Evolutionary conservation across 1,140 invertebrate genomes (phyloP).

Genomic region (Meteorus sp.): DNA sequence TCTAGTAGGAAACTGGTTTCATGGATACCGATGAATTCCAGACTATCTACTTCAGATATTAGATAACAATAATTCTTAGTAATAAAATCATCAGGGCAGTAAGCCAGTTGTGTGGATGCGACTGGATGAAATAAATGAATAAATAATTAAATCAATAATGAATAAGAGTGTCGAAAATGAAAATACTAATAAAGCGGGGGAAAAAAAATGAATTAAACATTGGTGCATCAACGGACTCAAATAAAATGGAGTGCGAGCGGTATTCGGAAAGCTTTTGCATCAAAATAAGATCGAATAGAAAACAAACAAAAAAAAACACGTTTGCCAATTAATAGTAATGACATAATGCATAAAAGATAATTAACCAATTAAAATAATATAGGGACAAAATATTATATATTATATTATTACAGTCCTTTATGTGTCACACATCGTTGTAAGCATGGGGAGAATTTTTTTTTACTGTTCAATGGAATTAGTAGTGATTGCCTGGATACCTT

Average conservation of each 20-base stretch:
- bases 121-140: background rate
- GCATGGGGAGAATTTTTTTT: slow-evolving; percentile 41
- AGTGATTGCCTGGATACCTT: slow-evolving; percentile 26
- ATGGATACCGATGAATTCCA: slow-evolving; percentile 40
- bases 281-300: background rate
- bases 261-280: too few species aligned
- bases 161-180: background rate
- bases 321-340: slow-evolving; percentile 52
- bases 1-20: slow-evolving; percentile 28
- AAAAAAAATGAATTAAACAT: too few species aligned
- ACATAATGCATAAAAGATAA: slow-evolving; percentile 42
- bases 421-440: slow-evolving; percentile 46
- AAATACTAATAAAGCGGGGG: slow-evolving; percentile 35
- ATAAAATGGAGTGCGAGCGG: too few species aligned
- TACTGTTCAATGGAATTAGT: background rate
- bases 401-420: slow-evolving; percentile 40
- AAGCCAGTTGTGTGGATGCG: background rate
- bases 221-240: too few species aligned
- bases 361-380: slow-evolving; percentile 42
- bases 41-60: slow-evolving; percentile 43
- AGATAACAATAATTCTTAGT: slow-evolving; percentile 13
- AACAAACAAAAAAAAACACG: slow-evolving; percentile 29
- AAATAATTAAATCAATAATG: background rate
- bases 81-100: background rate
- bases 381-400: slow-evolving; percentile 18